Conservation (phyloP, 2,888 invertebrate genomes). For the Heliconius charithonia region DNA sequence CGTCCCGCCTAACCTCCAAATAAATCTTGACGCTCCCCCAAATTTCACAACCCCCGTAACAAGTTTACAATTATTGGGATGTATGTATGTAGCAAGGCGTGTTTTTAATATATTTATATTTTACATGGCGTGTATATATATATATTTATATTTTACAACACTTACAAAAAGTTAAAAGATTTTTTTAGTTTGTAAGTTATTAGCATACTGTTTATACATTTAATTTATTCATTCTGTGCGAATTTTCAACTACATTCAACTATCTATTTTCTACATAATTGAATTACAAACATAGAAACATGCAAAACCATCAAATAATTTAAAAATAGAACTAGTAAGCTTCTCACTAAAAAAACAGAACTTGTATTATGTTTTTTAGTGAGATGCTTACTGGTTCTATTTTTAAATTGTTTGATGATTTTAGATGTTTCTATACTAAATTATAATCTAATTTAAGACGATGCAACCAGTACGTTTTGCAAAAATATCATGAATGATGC, state of each 20-base stretch:
- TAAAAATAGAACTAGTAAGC: neutral
- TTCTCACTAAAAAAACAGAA: neutral
- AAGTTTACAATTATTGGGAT: conserved; percentile 29
- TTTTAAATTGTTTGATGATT: too few relatives aligned
- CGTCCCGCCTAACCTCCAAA: conserved; percentile 52
- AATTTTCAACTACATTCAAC: neutral
- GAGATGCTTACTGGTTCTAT: too few relatives aligned
- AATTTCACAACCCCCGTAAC: conserved; percentile 43
- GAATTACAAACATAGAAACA: neutral
- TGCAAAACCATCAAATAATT: neutral
- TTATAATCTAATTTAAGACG: conserved; percentile 7
- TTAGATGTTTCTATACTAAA: too few relatives aligned
- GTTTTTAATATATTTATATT: neutral
- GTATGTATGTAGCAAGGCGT: neutral
- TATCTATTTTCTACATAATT: neutral
- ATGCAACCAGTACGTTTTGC: conserved; percentile 4
- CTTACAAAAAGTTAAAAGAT: neutral
- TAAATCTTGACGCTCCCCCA: conserved; percentile 53
- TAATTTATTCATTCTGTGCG: neutral
- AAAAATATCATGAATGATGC: conserved; percentile 32
- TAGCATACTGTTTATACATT: neutral
- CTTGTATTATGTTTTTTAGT: too few relatives aligned
- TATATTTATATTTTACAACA: neutral
- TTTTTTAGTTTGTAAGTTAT: neutral
- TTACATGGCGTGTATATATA: neutral